Conservation (phyloP, 1,140 invertebrate genomes). For the Drosophila gunungcola region DNA sequence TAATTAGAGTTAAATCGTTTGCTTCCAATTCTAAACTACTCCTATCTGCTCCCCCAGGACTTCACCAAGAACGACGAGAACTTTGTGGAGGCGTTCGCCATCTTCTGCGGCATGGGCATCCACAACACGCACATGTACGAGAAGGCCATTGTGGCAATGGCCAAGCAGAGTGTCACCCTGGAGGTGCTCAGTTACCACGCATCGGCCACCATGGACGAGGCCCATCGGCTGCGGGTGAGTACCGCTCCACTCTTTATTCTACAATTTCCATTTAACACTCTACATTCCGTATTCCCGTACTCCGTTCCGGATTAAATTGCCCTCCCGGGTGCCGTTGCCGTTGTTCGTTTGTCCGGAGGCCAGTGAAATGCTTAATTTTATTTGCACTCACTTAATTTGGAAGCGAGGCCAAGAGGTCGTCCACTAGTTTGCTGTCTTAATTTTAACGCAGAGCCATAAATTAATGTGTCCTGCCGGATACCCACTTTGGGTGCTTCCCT, state of each 20-base stretch:
- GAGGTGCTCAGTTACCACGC: slow-evolving; percentile 98
- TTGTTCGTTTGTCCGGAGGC: slow-evolving; percentile 9
- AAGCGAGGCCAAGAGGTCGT: slow-evolving; percentile 42
- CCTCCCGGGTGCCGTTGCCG: slow-evolving; percentile 28
- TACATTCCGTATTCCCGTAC: background rate
- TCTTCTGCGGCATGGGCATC: slow-evolving; percentile 99
- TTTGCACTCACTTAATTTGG: slow-evolving; percentile 70
- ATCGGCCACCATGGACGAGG: slow-evolving; percentile 95
- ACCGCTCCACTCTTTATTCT: background rate
- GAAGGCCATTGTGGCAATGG: slow-evolving; percentile 95
- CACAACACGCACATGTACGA: slow-evolving; percentile 99
- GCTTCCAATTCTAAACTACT: background rate
- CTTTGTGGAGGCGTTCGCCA: slow-evolving; percentile 97
- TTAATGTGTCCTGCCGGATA: slow-evolving; percentile 42
- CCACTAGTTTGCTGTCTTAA: slow-evolving; percentile 25
- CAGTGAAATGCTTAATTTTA: slow-evolving; percentile 74
- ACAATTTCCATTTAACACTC: too few relatives aligned
- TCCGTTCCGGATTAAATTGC: slow-evolving; percentile 35
- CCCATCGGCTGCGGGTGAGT: slow-evolving; percentile 92
- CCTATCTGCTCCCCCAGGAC: slow-evolving; percentile 39
- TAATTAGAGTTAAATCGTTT: too few relatives aligned
- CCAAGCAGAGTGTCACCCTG: slow-evolving; percentile 97
- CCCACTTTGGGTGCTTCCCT: slow-evolving; percentile 6
- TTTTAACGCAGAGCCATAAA: slow-evolving; percentile 57
- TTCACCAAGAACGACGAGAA: slow-evolving; percentile 97